phyloP scores from a whole-genome alignment of 2,113 vertebrate species.

The Campylomormyrus numenius region DNA sequence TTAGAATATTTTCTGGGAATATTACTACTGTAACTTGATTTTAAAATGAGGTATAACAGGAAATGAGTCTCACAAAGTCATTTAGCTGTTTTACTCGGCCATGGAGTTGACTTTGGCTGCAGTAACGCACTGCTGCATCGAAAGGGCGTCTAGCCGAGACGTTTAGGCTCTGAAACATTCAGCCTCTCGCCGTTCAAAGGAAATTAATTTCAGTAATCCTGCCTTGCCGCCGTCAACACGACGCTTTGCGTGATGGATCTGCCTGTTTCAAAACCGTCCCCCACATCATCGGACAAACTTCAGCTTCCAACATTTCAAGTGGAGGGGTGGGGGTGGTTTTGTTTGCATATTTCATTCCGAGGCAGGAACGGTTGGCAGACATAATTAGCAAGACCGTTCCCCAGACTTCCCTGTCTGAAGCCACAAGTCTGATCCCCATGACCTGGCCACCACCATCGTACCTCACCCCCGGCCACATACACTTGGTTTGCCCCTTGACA shows the following conservation, averaged over 20 bases:
- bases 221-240: conserved; percentile 55
- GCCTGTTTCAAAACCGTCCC: conserved; percentile 44
- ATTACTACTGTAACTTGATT: not conserved
- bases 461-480: conserved; percentile 39
- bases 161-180: conserved; percentile 28
- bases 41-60: not conserved
- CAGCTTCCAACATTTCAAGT: not conserved
- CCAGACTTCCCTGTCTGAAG: conserved; percentile 45
- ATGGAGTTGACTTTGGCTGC: not conserved
- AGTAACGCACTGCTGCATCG: not conserved
- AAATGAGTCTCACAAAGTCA: not conserved
- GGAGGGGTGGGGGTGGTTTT: conserved; percentile 28
- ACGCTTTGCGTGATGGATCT: conserved; percentile 56
- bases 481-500: not conserved
- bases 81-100: not conserved
- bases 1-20: not conserved
- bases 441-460: not conserved
- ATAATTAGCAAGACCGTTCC: conserved; percentile 54
- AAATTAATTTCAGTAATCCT: conserved; percentile 57
- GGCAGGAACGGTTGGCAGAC: conserved; percentile 45
- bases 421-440: conserved; percentile 24
- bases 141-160: not conserved
- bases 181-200: conserved; percentile 61
- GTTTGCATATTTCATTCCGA: conserved; percentile 48
- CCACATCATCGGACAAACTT: not conserved